These are phyloP conservation scores for Drosophila dunni DNA, from an alignment of 1,140 invertebrate genomes.

Conservation along the genomic window DNA sequence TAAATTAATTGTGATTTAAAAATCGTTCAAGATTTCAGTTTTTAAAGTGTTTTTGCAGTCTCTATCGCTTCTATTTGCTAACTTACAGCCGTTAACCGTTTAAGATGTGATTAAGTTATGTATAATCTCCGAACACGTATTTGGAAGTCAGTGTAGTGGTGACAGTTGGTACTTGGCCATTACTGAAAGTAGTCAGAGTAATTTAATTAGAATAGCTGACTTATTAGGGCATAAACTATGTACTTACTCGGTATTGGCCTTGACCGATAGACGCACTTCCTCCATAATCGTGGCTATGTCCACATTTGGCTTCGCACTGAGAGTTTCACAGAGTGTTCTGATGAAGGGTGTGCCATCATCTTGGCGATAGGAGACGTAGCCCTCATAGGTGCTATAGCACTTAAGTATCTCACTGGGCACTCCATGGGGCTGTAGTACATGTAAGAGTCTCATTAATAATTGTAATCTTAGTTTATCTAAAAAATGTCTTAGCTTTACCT, in stretches of 20 bases:
- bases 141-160: constrained; percentile 76
- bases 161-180: constrained; percentile 71
- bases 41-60: constrained; percentile 24
- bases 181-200: constrained; percentile 44
- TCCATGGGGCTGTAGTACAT: constrained; percentile 26
- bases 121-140: constrained; percentile 76
- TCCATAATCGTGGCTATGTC: constrained; percentile 66
- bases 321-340: constrained; percentile 66
- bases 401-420: constrained; percentile 74
- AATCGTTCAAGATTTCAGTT: neutral
- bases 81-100: constrained; percentile 6
- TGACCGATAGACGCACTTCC: constrained; percentile 52
- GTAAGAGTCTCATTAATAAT: neutral
- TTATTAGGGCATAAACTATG: neutral
- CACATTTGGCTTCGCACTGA: constrained; percentile 41
- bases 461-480: neutral
- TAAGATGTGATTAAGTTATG: constrained; percentile 28
- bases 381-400: constrained; percentile 82
- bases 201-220: neutral
- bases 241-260: constrained; percentile 61
- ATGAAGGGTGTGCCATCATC: constrained; percentile 75
- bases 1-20: constrained; percentile 1
- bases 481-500: neutral
- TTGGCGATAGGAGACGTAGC: constrained; percentile 75
- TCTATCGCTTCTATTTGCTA: constrained; percentile 27